Percentiles rank a stretch among this genome's conserved stretches.
phyloP scores from a whole-genome alignment of 2,113 vertebrate species.

The Pollimyrus isidori region DNA sequence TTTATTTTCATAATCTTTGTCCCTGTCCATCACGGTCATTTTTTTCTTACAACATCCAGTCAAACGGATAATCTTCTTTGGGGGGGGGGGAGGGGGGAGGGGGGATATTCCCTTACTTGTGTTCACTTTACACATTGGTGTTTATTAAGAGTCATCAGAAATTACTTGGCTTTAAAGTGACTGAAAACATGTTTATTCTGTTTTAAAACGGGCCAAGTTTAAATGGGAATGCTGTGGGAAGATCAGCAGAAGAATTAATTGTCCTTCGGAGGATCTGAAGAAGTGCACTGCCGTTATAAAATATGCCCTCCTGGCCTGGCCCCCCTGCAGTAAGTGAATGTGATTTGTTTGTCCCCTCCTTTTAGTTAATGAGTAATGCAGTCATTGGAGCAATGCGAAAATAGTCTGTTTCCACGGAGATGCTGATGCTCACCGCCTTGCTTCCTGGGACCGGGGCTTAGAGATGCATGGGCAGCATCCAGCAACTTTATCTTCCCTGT shows the following conservation, averaged over 20 bases:
- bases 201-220: background rate
- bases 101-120: background rate
- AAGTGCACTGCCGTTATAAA: background rate
- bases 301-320: background rate
- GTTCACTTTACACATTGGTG: background rate
- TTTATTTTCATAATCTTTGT: background rate
- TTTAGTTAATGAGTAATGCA: background rate
- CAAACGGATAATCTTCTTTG: no score
- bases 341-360: background rate
- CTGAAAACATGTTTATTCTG: background rate
- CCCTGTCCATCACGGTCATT: background rate
- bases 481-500: background rate
- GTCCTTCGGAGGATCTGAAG: background rate
- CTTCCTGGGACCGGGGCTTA: background rate
- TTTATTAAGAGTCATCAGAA: background rate
- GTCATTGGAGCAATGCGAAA: background rate
- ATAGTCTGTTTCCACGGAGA: constrained; percentile 9
- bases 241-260: background rate
- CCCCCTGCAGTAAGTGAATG: background rate
- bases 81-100: background rate
- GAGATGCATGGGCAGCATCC: background rate
- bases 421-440: background rate
- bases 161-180: background rate
- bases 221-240: background rate
- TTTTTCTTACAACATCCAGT: background rate